Conservation (phyloP, 2,888 invertebrate species). For the Andrena haemorrhoa region DNA sequence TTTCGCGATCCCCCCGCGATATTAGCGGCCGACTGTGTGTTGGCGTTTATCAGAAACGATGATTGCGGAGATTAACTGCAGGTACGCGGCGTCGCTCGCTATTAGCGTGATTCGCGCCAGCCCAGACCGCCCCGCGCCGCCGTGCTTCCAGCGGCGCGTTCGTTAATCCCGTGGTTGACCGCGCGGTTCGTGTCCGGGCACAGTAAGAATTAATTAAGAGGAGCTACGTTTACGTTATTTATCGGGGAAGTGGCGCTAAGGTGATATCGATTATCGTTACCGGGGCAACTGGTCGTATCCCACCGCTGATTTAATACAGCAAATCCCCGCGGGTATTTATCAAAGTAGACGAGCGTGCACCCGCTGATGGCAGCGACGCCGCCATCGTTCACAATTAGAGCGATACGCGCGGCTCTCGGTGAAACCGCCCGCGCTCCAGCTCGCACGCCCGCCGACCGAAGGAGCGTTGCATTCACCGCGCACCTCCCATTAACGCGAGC, state of each 20-base stretch:
- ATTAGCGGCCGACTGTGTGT: slow-evolving; percentile 22
- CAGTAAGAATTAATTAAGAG: slow-evolving; percentile 47
- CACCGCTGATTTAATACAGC: slow-evolving; percentile 29
- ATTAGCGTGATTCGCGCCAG: slow-evolving; percentile 40
- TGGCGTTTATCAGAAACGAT: slow-evolving; percentile 33
- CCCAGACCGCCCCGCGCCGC: background rate
- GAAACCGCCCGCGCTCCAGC: slow-evolving; percentile 13
- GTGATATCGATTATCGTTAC: slow-evolving; percentile 49
- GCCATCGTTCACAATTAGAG: slow-evolving; percentile 58
- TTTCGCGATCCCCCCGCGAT: slow-evolving; percentile 16
- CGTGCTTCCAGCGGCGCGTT: background rate
- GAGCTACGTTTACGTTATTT: slow-evolving; percentile 28
- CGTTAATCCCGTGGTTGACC: slow-evolving; percentile 20
- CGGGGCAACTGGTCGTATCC: slow-evolving; percentile 6
- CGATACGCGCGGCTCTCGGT: slow-evolving; percentile 38
- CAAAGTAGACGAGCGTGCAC: slow-evolving; percentile 28
- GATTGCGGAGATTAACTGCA: slow-evolving; percentile 53
- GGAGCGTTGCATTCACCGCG: slow-evolving; percentile 53
- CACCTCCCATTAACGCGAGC: slow-evolving; percentile 51
- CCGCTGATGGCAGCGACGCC: slow-evolving; percentile 18
- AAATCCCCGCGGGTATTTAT: slow-evolving; percentile 37
- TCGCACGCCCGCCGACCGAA: slow-evolving; percentile 13
- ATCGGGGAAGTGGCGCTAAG: slow-evolving; percentile 29
- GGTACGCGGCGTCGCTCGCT: slow-evolving; percentile 9
- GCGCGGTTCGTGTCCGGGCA: slow-evolving; percentile 22